phyloP scores from a whole-genome alignment of 2,888 invertebrate genomes.

The Harmothoe impar region DNA sequence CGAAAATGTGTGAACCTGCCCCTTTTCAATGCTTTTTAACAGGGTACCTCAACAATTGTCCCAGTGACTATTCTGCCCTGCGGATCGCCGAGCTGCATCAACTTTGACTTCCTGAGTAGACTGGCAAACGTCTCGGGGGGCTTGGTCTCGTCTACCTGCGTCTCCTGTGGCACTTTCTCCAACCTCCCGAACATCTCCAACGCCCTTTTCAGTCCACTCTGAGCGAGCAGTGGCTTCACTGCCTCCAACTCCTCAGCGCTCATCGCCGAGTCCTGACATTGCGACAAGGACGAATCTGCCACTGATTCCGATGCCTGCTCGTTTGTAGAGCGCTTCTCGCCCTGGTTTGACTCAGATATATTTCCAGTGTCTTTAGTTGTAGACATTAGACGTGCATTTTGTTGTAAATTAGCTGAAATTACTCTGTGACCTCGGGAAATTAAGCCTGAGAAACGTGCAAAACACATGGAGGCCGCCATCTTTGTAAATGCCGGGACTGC shows the following conservation, averaged over 20 bases:
- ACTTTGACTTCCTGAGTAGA: conserved; percentile 92
- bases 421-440: background rate
- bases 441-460: conserved; percentile 13
- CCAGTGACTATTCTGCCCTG: conserved; percentile 89
- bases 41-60: conserved; percentile 90
- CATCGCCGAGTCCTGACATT: background rate
- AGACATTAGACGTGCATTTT: background rate
- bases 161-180: background rate
- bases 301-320: background rate
- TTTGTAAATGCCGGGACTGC: background rate
- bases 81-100: conserved; percentile 88
- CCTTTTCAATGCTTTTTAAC: too few species aligned
- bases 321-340: background rate
- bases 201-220: conserved; percentile 66
- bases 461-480: conserved; percentile 62
- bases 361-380: background rate
- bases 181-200: conserved; percentile 67
- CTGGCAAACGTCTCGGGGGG: conserved; percentile 87
- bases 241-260: background rate
- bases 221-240: conserved; percentile 33
- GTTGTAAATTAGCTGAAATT: background rate
- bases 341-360: background rate
- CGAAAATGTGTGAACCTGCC: too few species aligned
- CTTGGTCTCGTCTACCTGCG: background rate
- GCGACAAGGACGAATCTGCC: too few species aligned